A percentile compares a stretch with the other conserved stretches of the same genome.
These are phyloP conservation scores for Himalopsyche tibetana DNA, from an alignment of 2,888 invertebrate genomes.

Conservation along the genomic window DNA sequence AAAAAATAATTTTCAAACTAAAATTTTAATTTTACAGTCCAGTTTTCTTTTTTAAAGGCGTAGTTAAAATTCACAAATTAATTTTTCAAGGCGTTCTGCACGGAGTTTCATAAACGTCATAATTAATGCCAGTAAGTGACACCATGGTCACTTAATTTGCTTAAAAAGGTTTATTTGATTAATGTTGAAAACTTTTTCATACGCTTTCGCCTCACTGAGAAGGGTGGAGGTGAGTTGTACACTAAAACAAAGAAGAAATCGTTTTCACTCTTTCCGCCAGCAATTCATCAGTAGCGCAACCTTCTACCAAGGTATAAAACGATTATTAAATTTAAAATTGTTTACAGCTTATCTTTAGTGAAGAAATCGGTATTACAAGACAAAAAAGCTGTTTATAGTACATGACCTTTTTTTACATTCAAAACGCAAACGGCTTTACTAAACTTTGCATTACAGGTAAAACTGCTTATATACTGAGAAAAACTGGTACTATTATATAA, in stretches of 20 bases:
- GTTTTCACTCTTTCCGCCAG: slow-evolving; percentile 1
- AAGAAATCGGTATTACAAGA: too few species aligned
- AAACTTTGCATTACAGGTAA: too few species aligned
- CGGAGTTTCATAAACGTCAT: slow-evolving; percentile 45
- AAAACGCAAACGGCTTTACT: too few species aligned
- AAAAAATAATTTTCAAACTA: slow-evolving; percentile 15
- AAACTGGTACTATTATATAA: too few species aligned
- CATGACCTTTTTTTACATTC: too few species aligned
- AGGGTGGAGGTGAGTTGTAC: slow-evolving; percentile 9
- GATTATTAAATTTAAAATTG: too few species aligned
- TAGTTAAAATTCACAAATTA: slow-evolving; percentile 35
- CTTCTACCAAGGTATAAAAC: too few species aligned
- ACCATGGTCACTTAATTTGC: slow-evolving; percentile 50
- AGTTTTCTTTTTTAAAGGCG: slow-evolving; percentile 18
- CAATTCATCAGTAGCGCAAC: neutral
- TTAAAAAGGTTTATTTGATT: slow-evolving; percentile 53
- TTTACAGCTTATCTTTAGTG: too few species aligned
- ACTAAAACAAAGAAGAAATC: slow-evolving; percentile 44
- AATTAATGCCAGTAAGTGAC: slow-evolving; percentile 54
- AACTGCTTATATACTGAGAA: too few species aligned
- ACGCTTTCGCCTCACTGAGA: slow-evolving; percentile 38
- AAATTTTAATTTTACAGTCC: slow-evolving; percentile 16
- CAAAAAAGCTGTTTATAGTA: too few species aligned
- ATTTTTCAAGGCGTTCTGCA: slow-evolving; percentile 10
- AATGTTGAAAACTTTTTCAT: slow-evolving; percentile 55